Evolutionary conservation across 2,888 invertebrate species (phyloP), one percentile per base, ranked within the genome.

Genomic region (Orthosia cruda): DNA sequence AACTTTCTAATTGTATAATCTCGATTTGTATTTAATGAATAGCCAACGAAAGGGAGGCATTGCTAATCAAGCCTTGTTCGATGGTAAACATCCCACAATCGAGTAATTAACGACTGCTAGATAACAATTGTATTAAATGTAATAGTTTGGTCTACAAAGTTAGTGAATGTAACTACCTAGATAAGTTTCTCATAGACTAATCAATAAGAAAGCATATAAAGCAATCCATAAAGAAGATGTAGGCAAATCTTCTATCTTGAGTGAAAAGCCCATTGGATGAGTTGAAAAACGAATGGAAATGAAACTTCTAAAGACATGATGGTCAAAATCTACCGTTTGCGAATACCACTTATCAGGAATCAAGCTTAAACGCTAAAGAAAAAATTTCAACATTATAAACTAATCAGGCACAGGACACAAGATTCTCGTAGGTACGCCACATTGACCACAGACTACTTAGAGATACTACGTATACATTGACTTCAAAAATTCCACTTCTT

Each of bases 1-100:
- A 59, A 82, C 77, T 78, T 78, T 78, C 77, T 78, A 81, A 78
- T 78, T 81, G 68, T 66, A 40, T 77, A 81, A 82, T 81, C 77
- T 81, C 77, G 67, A 66, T 77, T 81, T 66, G 82, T 77, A 62
- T 61, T 68, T 68, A 72, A 59, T 67, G 68, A 76, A 78, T 67
- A 74, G 68, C 71, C 55, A 67, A 69, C 59, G 54, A 73, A 83
- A 85, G 74, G 82, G 82, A 81, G 77, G 71, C 55, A 57, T 57
- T 64, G 52, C 66, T 83, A 86, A 83, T 83, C 86, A 75, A 83
- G 71, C 49, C 74, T 63, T 69, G 83, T 70, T 77, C 55, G 71
- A 72, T 66, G 26, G 64, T 62, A 65, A 83, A 85, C 86, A 81
- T 77, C 72, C 61, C 59, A 82, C 85, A 78, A 83, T 85, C 86